Base-by-base conservation (phyloP, 2,888 invertebrate species). In the Lacanobia wlatinum region DNA sequence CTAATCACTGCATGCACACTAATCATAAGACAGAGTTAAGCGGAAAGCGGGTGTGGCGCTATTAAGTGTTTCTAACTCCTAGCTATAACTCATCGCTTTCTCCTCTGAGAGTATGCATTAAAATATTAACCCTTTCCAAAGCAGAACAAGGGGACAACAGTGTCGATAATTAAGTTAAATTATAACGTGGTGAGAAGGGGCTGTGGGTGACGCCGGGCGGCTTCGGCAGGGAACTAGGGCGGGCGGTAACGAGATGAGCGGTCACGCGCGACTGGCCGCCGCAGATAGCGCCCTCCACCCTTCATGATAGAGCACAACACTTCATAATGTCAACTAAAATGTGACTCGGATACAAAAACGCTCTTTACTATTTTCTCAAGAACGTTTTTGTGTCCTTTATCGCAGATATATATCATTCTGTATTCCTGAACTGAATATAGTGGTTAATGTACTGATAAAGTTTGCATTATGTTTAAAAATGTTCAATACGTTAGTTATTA, bases 241-340 rank as follows among this genome's bases (percentile, higher is more conserved):
- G 78, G 85, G 83, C 83, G 84, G 87, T 93, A 92, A 94, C 89
- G 91, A 94, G 94, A 94, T 95, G 94, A 92, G 91, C 90, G 92
- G 94, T 92, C 94, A 94, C 95, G 94, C 91, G 90, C 92, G 90
- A 73, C 92, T 93, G 93, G 80, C 84, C 79, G 80, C 81, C 83
- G 79, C 87, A 87, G 94, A 94, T 94, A 93, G 88, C 89, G 73
- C 79, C 86, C 88, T 85, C 81, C 78, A 80, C 84, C 87, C 79
- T 66, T 78, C 78, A 73, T 74, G 65, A 79, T 81, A 84, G 80
- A 87, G 85, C 76, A 87, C 80, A 84, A 85, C 90, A 90, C 89
- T 88, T 86, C 86, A 85, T 89, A 87, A 86, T 87, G 80, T 67
- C 76, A 65, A 83, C 65, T 61, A 79, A 78, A 76, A 77, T 83